A percentile compares a stretch with the other conserved stretches of the same genome.
Conservation (phyloP, 2,113 vertebrate genomes). For the Synodontis membranacea region DNA sequence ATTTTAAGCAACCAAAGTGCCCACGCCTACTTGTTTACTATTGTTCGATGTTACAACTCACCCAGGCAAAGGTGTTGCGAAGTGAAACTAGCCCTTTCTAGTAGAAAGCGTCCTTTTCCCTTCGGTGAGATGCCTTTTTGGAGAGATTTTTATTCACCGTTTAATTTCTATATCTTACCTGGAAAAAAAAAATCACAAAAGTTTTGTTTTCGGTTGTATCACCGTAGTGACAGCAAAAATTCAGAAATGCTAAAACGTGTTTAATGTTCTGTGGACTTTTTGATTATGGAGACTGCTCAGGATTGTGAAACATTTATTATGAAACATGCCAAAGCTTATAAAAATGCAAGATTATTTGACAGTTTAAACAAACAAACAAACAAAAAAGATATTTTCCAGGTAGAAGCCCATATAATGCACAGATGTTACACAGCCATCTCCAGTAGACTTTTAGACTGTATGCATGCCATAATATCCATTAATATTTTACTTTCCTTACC, state of each 20-base stretch:
- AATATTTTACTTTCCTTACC: background rate
- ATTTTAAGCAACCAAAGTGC: background rate
- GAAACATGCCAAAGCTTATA: background rate
- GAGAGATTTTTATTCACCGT: background rate
- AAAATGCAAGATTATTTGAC: background rate
- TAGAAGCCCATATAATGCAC: background rate
- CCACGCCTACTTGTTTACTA: background rate
- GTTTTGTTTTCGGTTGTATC: background rate
- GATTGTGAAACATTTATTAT: background rate
- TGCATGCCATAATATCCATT: background rate
- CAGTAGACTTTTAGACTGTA: background rate
- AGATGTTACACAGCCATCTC: background rate
- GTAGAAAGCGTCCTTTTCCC: background rate
- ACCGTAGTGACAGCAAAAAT: background rate
- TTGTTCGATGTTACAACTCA: background rate
- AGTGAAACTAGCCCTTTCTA: no score
- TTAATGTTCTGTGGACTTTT: background rate
- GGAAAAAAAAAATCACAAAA: background rate
- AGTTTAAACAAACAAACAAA: background rate
- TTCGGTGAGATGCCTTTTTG: no score
- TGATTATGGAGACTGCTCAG: background rate
- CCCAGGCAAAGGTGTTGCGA: background rate
- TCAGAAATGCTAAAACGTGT: background rate
- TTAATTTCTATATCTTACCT: background rate
- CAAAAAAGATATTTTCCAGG: background rate